A percentile compares a stretch with the other conserved stretches of the same genome.
Conservation (phyloP, 1,140 invertebrate genomes). For the Batillaria attramentaria region DNA sequence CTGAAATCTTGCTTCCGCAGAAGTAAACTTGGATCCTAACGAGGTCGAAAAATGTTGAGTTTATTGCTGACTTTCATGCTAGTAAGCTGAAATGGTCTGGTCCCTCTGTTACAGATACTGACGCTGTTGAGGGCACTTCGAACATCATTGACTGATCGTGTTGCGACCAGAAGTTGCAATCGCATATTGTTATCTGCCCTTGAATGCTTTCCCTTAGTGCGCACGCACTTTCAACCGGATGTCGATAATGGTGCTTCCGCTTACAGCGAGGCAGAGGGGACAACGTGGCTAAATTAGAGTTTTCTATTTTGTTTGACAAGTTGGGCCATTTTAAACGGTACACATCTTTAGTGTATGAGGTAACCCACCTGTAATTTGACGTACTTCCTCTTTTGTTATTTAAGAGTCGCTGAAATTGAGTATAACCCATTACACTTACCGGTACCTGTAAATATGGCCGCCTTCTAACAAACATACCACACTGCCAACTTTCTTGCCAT, state of each 20-base stretch:
- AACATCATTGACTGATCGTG: background rate
- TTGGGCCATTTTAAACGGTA: too few relatives aligned
- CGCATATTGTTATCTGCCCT: background rate
- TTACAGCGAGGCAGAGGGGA: constrained; percentile 18
- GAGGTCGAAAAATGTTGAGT: background rate
- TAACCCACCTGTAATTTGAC: constrained; percentile 8
- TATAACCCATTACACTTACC: too few relatives aligned
- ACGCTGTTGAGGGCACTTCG: background rate
- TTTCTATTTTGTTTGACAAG: constrained; percentile 1
- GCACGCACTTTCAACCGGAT: background rate
- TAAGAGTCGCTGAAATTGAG: background rate
- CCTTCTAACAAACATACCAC: too few relatives aligned
- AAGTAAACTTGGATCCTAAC: background rate
- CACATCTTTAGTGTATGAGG: too few relatives aligned
- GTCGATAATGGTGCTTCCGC: constrained; percentile 4
- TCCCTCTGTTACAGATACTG: background rate
- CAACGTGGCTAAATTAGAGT: constrained; percentile 18
- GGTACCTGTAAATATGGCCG: too few relatives aligned
- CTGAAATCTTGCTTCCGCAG: too few relatives aligned
- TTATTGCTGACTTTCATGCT: background rate
- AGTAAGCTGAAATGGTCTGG: background rate
- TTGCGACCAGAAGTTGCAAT: background rate
- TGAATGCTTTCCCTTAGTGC: background rate
- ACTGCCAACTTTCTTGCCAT: too few relatives aligned
- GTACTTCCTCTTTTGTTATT: background rate